Base-by-base conservation (phyloP, 2,113 vertebrate genomes). In the Tragelaphus strepsiceros region DNA sequence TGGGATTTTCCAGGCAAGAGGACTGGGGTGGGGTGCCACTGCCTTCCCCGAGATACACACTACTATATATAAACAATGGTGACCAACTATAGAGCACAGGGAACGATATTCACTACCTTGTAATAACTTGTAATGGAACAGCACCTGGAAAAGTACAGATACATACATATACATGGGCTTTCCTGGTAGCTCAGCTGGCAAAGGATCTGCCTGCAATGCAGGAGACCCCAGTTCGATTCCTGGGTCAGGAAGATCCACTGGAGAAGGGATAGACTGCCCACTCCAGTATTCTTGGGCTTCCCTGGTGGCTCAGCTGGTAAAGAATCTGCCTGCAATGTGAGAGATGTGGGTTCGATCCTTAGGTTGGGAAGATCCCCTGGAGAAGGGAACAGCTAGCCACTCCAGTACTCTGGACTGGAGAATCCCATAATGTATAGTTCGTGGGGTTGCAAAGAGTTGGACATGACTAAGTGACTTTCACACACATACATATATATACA, bases 401-500 rank as follows among this genome's bases (percentile, higher is more conserved):
- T 39, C n/a, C 10, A 74, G 67, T 24, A 74, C 5, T 22, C 67
- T 74, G 11, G 19, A 39, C 0, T 71, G n/a, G 67, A 71, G n/a
- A 22, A 71, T 71, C n/a, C n/a, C 19, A 71, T 71, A 12, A n/a
- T 71, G 10, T 39, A 71, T 12, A 26, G 71, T 43, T 19, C 5
- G 0, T 43, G 71, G 22, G 22, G 71, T 26, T 13, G 12, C 22
- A 77, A 43, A 77, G 71, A 77, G 35, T 15, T 77, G 39, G 71
- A 77, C 22, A 14, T 4, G 22, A 77, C 6, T 14, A 39, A 74
- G 35, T 1, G 21, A 43, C 35, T 22, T 71, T 39, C 19, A 12
- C 17, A 71, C 67, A n/a, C 64, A 32, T 15, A 32, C 1, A 59
- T 3, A 59, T 4, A 64, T 1, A n/a, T 0, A 32, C 0, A 16